These are phyloP conservation scores for Cryptus armator DNA, from an alignment of 2,888 invertebrate species.

Conservation along the genomic window DNA sequence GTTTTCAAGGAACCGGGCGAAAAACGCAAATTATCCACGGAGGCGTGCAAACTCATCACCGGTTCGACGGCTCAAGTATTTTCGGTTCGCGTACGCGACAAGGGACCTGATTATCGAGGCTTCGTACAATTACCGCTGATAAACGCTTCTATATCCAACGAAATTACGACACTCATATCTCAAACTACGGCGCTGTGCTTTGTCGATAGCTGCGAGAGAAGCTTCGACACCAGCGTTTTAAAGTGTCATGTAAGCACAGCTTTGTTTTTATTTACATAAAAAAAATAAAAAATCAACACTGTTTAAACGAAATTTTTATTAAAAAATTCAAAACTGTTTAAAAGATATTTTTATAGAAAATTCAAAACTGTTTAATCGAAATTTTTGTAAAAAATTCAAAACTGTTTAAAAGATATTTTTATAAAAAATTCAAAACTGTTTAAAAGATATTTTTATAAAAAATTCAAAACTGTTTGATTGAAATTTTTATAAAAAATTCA, in stretches of 20 bases:
- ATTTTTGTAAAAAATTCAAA: too few species aligned
- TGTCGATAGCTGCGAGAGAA: slow-evolving; percentile 87
- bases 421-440: too few species aligned
- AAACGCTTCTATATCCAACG: slow-evolving; percentile 82
- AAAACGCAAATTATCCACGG: slow-evolving; percentile 87
- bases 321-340: too few species aligned
- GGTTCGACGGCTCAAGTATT: slow-evolving; percentile 88
- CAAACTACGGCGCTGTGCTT: slow-evolving; percentile 86
- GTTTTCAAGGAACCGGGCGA: slow-evolving; percentile 88
- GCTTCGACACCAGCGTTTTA: slow-evolving; percentile 86
- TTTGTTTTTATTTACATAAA: too few species aligned
- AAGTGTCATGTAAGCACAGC: slow-evolving; percentile 86
- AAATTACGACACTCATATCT: slow-evolving; percentile 83
- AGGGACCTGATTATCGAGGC: slow-evolving; percentile 90
- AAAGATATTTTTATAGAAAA: too few species aligned
- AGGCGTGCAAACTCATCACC: slow-evolving; percentile 89
- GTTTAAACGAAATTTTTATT: too few species aligned
- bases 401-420: too few species aligned
- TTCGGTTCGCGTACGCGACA: slow-evolving; percentile 90
- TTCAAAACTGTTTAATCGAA: too few species aligned
- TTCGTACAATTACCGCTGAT: slow-evolving; percentile 88
- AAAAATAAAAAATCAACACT: too few species aligned
- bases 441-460: too few species aligned
- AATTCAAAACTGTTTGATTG: too few species aligned
- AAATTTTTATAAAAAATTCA: too few species aligned